Conservation (phyloP, 2,113 vertebrate genomes). For the Thoracochromis brauschi region DNA sequence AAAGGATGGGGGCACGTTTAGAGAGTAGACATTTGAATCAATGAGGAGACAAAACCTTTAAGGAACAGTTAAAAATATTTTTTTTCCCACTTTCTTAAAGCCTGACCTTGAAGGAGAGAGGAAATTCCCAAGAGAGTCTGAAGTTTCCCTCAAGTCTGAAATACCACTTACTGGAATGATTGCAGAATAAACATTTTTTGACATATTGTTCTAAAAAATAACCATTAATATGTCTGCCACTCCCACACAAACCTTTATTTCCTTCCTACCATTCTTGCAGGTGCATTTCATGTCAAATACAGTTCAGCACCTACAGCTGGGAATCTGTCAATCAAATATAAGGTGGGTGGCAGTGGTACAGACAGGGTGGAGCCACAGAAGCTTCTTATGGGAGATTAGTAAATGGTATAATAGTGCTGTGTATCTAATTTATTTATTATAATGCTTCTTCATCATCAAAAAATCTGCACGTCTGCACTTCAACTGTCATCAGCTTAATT, state of each 20-base stretch:
- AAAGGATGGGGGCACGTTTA: background rate
- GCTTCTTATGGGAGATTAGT: constrained; percentile 45
- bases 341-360: background rate
- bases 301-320: constrained; percentile 25
- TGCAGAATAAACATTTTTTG: constrained; percentile 10
- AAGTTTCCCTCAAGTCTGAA: background rate
- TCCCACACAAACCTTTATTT: constrained; percentile 1
- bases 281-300: constrained; percentile 17
- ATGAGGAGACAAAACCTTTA: background rate
- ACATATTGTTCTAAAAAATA: constrained; percentile 11
- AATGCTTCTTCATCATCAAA: background rate
- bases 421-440: constrained; percentile 25
- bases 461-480: constrained; percentile 12
- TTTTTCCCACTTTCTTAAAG: background rate
- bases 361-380: background rate
- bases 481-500: background rate
- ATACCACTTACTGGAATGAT: background rate
- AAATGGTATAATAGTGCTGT: constrained; percentile 16
- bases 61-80: background rate
- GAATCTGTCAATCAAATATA: constrained; percentile 24
- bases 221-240: background rate
- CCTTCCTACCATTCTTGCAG: background rate
- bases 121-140: background rate
- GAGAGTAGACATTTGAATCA: background rate
- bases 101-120: background rate